Base-by-base conservation (phyloP, 64 coral and sea anemone species). In the Montipora foliosa region DNA sequence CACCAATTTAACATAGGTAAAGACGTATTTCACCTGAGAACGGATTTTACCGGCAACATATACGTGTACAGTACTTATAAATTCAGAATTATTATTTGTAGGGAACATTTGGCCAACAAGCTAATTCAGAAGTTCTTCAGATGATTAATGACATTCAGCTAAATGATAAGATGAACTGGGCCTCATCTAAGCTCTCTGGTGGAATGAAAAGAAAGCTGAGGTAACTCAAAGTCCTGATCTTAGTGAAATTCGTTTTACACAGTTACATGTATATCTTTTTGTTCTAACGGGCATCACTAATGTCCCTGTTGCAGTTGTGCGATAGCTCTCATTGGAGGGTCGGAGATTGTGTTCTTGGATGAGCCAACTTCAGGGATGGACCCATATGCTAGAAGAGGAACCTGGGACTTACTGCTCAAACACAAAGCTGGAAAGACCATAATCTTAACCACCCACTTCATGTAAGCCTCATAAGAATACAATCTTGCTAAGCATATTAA, bases 341-440 rank as follows among this genome's bases (percentile, higher is more conserved):
- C 97, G 6, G 90, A 99, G 77, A 99, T 92, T 47, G 97, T 99
- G 75, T 99, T 99, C 76, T 87, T 99, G 78, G 97, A 99, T 53
- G 97, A 99, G 79, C 97, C 97, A 84, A 99, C 97, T 21, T 99
- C 97, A 16, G 97, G 97, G 82, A 99, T 99, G 97, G 97, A 99
- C 83, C 97, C 97, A n/a, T 99, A 99, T 74, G 97, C 97, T 4
- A 88, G 97, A 59, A 94, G 97, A 79, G 97, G 94, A 1, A 96
- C 97, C 10, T 99, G 97, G 97, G 97, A 99, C 83, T 90, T 99
- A 25, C 84, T 99, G n/a, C 47, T 96, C 12, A 99, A 99, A 74
- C 91, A 99, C 89, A 99, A 94, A 74, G 92, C 86, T 17, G 97
- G 95, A 57, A 96, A 89, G 87, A 99, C 97, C 16, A 94, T 99